A percentile compares a stretch with the other conserved stretches of the same genome.
Conservation (phyloP, 2,113 vertebrate species). For the Egretta garzetta region DNA sequence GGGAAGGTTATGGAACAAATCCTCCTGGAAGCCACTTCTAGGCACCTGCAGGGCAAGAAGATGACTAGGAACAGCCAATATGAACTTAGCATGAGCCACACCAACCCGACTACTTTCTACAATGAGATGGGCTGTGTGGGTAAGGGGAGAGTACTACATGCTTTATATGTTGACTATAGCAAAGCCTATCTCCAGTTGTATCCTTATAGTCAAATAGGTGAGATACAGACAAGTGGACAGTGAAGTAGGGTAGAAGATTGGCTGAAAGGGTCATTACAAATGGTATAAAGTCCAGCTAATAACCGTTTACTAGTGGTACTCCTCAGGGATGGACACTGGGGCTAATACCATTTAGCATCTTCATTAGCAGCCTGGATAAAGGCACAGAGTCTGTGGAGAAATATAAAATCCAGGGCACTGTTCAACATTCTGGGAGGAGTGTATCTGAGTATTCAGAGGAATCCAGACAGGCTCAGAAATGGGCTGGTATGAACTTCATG, state of each 20-base stretch:
- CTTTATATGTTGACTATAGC: background rate
- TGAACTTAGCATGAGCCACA: background rate
- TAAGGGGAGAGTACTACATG: background rate
- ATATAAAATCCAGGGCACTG: background rate
- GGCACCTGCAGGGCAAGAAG: background rate
- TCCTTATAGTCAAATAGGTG: background rate
- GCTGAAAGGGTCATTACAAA: background rate
- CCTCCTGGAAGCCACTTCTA: background rate
- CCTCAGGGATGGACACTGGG: background rate
- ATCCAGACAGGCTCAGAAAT: background rate
- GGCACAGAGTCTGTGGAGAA: background rate
- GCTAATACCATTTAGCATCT: background rate
- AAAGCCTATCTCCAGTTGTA: background rate
- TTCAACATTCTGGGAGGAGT: rapidly evolving
- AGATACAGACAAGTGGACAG: background rate
- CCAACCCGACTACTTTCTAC: background rate
- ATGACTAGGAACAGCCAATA: background rate
- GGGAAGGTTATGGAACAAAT: background rate
- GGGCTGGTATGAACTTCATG: background rate
- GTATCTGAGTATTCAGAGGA: background rate
- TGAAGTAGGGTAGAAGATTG: background rate
- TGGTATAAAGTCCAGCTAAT: background rate
- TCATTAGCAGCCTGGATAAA: background rate
- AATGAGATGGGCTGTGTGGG: background rate
- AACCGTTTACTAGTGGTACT: background rate